Percentiles rank a stretch among this genome's conserved stretches.
phyloP scores from a whole-genome alignment of 2,797 vertebrate species.

The Acrocephalus scirpaceus region DNA sequence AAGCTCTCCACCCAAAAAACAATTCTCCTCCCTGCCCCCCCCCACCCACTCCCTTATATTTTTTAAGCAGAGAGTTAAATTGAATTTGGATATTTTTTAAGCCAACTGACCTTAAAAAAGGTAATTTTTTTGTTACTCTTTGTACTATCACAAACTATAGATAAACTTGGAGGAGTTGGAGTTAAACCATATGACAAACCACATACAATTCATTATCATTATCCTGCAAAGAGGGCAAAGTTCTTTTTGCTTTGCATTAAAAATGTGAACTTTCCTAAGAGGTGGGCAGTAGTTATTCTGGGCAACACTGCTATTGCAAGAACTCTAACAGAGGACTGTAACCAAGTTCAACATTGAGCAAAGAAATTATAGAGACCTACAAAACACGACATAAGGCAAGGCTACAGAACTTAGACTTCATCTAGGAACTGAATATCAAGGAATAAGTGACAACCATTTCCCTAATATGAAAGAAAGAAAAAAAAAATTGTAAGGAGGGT shows the following conservation, averaged over 20 bases:
- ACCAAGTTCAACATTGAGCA: not conserved
- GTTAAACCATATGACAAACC: not conserved
- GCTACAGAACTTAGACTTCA: not conserved
- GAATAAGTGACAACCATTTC: not conserved
- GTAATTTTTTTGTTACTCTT: not conserved
- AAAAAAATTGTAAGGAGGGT: not conserved
- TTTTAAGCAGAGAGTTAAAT: not conserved
- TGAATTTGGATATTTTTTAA: not conserved
- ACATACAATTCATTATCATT: not conserved
- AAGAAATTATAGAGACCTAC: not conserved
- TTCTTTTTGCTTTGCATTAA: not conserved
- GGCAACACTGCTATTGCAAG: not conserved
- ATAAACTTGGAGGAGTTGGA: not conserved
- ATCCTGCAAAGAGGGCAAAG: not conserved
- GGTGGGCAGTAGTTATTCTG: not conserved
- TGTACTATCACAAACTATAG: not conserved
- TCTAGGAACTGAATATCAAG: not conserved
- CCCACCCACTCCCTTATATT: rapidly evolving
- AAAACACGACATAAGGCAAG: not conserved
- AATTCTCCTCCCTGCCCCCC: not conserved
- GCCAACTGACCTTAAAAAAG: not conserved
- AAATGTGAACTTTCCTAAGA: not conserved
- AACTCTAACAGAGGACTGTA: not conserved
- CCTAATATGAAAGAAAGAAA: not conserved
- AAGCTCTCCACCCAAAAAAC: not conserved